These are phyloP conservation scores for Lasiommata megera DNA, from an alignment of 2,888 invertebrate species.

Conservation along the genomic window DNA sequence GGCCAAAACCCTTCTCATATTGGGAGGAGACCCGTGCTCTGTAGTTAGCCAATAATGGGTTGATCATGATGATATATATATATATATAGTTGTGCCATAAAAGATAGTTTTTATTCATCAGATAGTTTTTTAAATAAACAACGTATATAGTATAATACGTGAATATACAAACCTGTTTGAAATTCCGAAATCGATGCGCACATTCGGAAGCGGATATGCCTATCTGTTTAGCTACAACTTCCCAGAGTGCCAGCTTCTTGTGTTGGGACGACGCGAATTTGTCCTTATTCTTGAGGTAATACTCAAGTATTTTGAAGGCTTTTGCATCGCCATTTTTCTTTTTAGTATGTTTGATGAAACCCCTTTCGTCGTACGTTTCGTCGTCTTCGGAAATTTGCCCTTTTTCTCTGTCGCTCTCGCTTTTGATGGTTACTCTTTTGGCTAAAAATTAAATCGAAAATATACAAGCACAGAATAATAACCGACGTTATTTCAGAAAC, in stretches of 20 bases:
- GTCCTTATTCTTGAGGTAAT: slow-evolving; percentile 65
- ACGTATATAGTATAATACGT: too few relatives aligned
- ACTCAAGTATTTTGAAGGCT: slow-evolving; percentile 65
- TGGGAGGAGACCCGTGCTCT: too few relatives aligned
- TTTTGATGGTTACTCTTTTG: slow-evolving; percentile 52
- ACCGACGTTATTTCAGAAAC: too few relatives aligned
- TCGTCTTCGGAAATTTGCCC: slow-evolving; percentile 44
- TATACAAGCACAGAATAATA: too few relatives aligned
- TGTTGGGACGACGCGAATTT: slow-evolving; percentile 53
- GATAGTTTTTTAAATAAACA: too few relatives aligned
- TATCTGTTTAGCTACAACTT: slow-evolving; percentile 52
- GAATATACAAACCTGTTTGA: slow-evolving; percentile 56
- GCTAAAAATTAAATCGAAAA: slow-evolving; percentile 42
- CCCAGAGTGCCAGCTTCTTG: slow-evolving; percentile 60
- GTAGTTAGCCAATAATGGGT: too few relatives aligned
- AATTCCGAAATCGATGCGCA: slow-evolving; percentile 61
- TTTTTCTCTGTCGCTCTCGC: slow-evolving; percentile 39
- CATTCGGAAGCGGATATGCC: slow-evolving; percentile 59
- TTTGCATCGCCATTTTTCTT: slow-evolving; percentile 49
- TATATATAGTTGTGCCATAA: too few relatives aligned
- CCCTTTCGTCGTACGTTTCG: slow-evolving; percentile 49
- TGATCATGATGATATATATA: too few relatives aligned
- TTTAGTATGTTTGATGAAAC: slow-evolving; percentile 48
- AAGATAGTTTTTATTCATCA: too few relatives aligned
- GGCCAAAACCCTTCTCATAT: too few relatives aligned